These are phyloP conservation scores for Danio tinwini DNA, from an alignment of 2,797 vertebrate genomes.

Conservation along the genomic window DNA sequence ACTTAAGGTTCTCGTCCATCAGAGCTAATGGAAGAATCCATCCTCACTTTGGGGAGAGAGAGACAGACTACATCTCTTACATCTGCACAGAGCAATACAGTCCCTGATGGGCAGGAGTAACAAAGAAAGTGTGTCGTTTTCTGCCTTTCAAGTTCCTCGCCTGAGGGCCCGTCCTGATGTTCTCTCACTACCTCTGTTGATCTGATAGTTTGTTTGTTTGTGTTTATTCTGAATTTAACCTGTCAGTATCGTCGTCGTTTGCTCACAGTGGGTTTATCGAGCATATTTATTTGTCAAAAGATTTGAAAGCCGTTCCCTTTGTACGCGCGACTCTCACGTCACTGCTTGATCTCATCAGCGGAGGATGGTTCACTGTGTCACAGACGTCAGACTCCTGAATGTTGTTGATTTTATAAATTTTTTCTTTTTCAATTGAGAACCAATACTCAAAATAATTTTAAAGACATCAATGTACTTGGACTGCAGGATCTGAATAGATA, in stretches of 20 bases:
- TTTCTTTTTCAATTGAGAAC: not conserved
- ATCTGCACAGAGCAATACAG: constrained; percentile 10
- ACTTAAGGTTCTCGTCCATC: not conserved
- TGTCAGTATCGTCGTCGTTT: constrained; percentile 38
- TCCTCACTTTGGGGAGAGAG: not conserved
- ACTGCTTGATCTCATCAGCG: constrained; percentile 31
- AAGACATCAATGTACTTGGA: not conserved
- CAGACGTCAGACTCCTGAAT: not conserved
- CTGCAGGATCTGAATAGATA: not conserved
- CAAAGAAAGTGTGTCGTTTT: constrained; percentile 42
- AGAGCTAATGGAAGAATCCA: constrained; percentile 5
- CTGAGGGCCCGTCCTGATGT: constrained; percentile 50
- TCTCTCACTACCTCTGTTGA: constrained; percentile 37
- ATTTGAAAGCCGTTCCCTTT: constrained; percentile 6
- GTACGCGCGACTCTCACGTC: not conserved
- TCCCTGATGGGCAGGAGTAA: constrained; percentile 41
- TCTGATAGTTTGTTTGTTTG: constrained; percentile 44
- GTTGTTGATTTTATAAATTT: not conserved
- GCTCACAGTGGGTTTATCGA: constrained; percentile 11
- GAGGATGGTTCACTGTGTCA: constrained; percentile 6
- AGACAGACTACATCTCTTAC: constrained; percentile 16
- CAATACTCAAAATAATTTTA: not conserved
- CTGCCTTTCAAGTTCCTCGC: constrained; percentile 48
- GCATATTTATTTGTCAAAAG: constrained; percentile 39
- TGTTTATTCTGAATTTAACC: constrained; percentile 37